Conservation (phyloP, 2,113 vertebrate genomes). For the Fulica atra region DNA sequence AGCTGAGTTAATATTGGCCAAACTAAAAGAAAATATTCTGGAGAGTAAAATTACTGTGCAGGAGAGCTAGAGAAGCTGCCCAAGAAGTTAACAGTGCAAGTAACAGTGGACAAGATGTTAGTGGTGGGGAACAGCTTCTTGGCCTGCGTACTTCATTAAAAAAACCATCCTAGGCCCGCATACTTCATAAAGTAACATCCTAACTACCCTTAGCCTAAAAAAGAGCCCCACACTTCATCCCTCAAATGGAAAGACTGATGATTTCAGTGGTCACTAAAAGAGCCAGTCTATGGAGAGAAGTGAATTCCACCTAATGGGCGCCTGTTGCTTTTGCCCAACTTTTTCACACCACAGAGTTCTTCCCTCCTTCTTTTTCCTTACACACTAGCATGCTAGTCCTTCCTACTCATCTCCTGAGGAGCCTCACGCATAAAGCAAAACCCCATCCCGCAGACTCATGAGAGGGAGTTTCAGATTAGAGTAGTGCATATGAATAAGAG, state of each 20-base stretch:
- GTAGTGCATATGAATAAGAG: background rate
- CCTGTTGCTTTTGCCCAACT: background rate
- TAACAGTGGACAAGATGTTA: background rate
- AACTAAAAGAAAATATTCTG: background rate
- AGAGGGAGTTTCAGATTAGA: background rate
- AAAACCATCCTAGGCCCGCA: too few relatives aligned
- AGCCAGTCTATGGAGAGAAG: background rate
- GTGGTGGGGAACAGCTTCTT: background rate
- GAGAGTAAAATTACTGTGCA: background rate
- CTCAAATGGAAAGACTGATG: background rate
- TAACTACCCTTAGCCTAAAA: background rate
- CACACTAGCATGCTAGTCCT: background rate
- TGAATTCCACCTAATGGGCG: background rate
- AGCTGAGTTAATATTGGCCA: background rate
- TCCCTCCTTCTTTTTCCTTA: background rate
- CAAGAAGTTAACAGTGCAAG: background rate
- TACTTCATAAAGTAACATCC: background rate
- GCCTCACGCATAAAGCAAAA: background rate
- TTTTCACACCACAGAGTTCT: background rate
- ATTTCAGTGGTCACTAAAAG: background rate
- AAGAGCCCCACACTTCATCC: background rate
- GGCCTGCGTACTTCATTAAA: background rate
- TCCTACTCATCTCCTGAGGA: background rate
- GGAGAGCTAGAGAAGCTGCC: background rate
- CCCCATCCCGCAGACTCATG: background rate